phyloP scores from a whole-genome alignment of 2,797 vertebrate genomes.

The Phataginus tetradactyla region DNA sequence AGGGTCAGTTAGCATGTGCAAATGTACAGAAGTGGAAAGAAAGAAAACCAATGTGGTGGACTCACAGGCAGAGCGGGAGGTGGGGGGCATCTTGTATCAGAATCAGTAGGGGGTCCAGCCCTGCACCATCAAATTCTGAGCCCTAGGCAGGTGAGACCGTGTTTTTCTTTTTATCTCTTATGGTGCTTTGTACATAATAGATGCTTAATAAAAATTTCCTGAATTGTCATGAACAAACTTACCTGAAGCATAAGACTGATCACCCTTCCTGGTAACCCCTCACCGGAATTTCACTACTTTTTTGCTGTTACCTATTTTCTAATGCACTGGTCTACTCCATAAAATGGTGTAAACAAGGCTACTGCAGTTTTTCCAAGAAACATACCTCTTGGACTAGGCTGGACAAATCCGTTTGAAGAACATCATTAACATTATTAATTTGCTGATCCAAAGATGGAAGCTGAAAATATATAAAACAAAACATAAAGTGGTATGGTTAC shows the following conservation, averaged over 20 bases:
- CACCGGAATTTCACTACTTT: background rate
- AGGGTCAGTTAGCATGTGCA: background rate
- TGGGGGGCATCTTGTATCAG: background rate
- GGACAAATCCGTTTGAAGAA: conserved; percentile 92
- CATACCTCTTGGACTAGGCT: conserved; percentile 91
- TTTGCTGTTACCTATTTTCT: background rate
- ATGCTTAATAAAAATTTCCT: background rate
- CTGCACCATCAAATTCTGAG: background rate
- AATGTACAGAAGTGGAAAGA: background rate
- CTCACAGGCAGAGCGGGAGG: rapidly evolving
- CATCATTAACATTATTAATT: conserved; percentile 88
- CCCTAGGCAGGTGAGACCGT: background rate
- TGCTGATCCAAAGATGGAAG: conserved; percentile 88
- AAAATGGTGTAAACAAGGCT: background rate
- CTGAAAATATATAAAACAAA: conserved; percentile 84
- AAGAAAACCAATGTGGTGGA: background rate
- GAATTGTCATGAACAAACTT: background rate
- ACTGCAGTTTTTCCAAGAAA: background rate
- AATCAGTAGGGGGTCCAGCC: rapidly evolving
- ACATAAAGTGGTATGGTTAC: background rate
- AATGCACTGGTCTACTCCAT: background rate
- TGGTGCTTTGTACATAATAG: background rate
- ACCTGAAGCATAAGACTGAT: background rate
- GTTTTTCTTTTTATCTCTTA: background rate
- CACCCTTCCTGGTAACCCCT: background rate